A percentile compares a stretch with the other conserved stretches of the same genome.
phyloP scores from a whole-genome alignment of 2,797 vertebrate species.

The Acipenser ruthenus region DNA sequence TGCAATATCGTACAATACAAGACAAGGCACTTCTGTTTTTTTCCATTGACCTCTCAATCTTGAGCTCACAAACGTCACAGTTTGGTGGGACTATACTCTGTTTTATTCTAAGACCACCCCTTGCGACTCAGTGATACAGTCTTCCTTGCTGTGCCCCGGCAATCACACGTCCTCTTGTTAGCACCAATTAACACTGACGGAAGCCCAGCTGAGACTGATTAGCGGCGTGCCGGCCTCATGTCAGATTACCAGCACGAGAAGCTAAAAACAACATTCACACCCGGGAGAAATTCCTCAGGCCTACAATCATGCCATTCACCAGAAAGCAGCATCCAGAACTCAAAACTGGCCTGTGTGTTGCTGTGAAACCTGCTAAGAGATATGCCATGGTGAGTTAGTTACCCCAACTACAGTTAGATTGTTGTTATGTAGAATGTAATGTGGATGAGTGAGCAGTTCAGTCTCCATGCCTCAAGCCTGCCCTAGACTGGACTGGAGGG shows the following conservation, averaged over 20 bases:
- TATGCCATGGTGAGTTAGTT: too few species aligned
- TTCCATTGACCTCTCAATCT: too few species aligned
- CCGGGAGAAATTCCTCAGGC: not conserved
- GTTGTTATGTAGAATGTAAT: too few species aligned
- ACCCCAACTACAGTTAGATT: too few species aligned
- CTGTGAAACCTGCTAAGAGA: too few species aligned
- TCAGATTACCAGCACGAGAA: conserved; percentile 17
- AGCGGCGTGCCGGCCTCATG: conserved; percentile 17
- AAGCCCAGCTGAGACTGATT: conserved; percentile 33
- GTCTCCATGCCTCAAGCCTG: too few species aligned
- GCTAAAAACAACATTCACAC: conserved; percentile 30
- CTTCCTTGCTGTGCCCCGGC: conserved; percentile 23
- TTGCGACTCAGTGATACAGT: conserved; percentile 14
- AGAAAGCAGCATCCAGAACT: conserved; percentile 15
- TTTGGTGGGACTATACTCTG: conserved; percentile 23
- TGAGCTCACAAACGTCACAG: conserved; percentile 15
- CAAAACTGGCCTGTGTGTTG: not conserved
- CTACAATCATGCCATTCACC: conserved; percentile 28
- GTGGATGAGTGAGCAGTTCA: too few species aligned
- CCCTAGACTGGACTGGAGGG: too few species aligned
- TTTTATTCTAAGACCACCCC: not conserved
- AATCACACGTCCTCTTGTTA: conserved; percentile 25
- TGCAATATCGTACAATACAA: too few species aligned
- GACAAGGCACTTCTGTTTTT: too few species aligned
- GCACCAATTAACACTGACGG: conserved; percentile 32